Evolutionary conservation across 1,140 invertebrate genomes (phyloP).

Genomic region (Drosophila pruinosa): DNA sequence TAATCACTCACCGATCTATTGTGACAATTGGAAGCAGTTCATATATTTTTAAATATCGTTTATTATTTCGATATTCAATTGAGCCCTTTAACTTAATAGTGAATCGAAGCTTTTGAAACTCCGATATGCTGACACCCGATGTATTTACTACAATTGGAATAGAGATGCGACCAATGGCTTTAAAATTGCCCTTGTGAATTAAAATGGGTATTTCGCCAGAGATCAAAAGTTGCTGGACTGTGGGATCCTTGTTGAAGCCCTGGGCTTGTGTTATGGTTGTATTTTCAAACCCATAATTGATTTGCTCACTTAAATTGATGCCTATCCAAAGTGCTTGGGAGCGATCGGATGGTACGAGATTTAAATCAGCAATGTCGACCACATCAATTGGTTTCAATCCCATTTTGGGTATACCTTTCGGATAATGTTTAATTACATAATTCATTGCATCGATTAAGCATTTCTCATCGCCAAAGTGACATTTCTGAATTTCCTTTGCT

Average conservation of each 20-base stretch:
- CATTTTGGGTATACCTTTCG: constrained; percentile 45
- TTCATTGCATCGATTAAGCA: constrained; percentile 54
- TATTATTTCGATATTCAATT: constrained; percentile 52
- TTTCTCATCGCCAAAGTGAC: constrained; percentile 39
- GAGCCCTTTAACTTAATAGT: constrained; percentile 46
- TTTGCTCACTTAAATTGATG: constrained; percentile 30
- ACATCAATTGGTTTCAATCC: constrained; percentile 57
- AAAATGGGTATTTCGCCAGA: constrained; percentile 53
- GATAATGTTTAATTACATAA: constrained; percentile 37
- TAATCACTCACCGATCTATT: constrained; percentile 45
- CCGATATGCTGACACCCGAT: constrained; percentile 37
- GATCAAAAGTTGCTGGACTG: constrained; percentile 40
- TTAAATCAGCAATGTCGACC: constrained; percentile 47
- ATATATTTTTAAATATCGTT: constrained; percentile 51
- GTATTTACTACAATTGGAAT: constrained; percentile 28
- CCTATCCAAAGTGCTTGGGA: constrained; percentile 12
- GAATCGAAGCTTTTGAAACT: constrained; percentile 58
- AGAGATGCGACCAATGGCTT: constrained; percentile 22
- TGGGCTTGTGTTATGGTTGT: constrained; percentile 49
- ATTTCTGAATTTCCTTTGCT: constrained; percentile 50
- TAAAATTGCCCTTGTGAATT: constrained; percentile 45
- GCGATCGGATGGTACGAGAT: constrained; percentile 25
- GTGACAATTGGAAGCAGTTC: constrained; percentile 40
- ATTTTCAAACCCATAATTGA: constrained; percentile 64
- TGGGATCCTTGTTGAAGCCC: constrained; percentile 51